These are phyloP conservation scores for Zaprionus gabonicus DNA, from an alignment of 1,140 invertebrate species.

Conservation along the genomic window DNA sequence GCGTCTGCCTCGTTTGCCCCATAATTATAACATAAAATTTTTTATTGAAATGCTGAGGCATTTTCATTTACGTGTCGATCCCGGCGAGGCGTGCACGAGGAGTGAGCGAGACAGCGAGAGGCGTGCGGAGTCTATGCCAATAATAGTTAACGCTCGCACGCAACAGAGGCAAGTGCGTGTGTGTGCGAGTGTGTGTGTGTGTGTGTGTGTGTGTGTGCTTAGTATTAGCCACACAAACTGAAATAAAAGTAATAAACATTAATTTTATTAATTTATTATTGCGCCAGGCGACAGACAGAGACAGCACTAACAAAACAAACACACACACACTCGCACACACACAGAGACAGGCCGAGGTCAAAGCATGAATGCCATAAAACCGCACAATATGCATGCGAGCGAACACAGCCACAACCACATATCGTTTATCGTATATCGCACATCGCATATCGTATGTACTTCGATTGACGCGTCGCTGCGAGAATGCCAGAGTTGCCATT, in stretches of 20 bases:
- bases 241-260: conserved; percentile 70
- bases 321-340: not conserved
- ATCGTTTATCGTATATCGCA: conserved; percentile 5
- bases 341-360: not conserved
- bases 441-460: not conserved
- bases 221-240: conserved; percentile 48
- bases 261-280: conserved; percentile 75
- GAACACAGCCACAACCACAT: not conserved
- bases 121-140: conserved; percentile 13
- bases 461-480: not conserved
- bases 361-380: not conserved
- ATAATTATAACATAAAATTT: conserved; percentile 77
- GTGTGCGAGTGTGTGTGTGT: not conserved
- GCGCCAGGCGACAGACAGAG: conserved; percentile 12
- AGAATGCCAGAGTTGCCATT: conserved; percentile 38
- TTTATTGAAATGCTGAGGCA: conserved; percentile 68
- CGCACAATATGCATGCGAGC: not conserved
- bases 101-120: not conserved
- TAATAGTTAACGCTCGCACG: conserved; percentile 43
- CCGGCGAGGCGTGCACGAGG: not conserved
- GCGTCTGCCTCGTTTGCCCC: conserved; percentile 45
- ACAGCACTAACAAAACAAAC: not conserved
- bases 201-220: conserved; percentile 15
- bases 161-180: conserved; percentile 26
- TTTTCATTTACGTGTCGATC: conserved; percentile 56